Conservation (phyloP, 2,797 vertebrate species). For the Poeciliopsis turneri region DNA sequence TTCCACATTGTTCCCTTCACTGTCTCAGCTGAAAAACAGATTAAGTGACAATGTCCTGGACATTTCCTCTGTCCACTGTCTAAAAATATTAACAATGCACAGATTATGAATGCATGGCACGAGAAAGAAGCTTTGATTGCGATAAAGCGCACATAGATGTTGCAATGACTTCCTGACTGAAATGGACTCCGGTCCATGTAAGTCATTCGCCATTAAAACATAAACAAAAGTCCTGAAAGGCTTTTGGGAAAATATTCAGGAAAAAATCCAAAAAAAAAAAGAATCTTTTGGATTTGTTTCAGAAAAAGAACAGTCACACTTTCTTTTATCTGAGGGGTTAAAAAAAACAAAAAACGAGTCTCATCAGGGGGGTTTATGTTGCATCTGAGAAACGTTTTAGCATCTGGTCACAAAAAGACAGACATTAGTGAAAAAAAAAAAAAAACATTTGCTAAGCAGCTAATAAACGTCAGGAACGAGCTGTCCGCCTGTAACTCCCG, state of each 20-base stretch:
- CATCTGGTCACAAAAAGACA: background rate
- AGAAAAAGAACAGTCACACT: background rate
- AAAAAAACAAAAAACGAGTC: too few species aligned
- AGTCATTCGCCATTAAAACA: background rate
- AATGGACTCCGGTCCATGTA: background rate
- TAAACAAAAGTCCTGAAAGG: background rate
- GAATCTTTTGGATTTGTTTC: background rate
- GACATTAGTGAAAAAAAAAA: background rate
- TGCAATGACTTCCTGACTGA: background rate
- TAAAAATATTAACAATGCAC: background rate
- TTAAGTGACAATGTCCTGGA: background rate
- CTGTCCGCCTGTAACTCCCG: background rate
- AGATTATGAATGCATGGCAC: background rate
- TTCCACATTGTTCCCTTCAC: background rate
- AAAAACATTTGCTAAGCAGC: background rate
- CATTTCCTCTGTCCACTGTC: background rate
- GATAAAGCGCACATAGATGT: background rate
- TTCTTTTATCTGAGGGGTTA: too few species aligned
- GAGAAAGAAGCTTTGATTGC: background rate
- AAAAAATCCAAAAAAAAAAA: too few species aligned
- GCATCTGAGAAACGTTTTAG: background rate
- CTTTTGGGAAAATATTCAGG: background rate
- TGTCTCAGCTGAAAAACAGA: background rate
- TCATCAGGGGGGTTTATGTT: background rate
- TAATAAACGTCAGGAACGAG: background rate